Evolutionary conservation across 2,113 vertebrate genomes (phyloP).

Genomic region (Glareola pratincola): DNA sequence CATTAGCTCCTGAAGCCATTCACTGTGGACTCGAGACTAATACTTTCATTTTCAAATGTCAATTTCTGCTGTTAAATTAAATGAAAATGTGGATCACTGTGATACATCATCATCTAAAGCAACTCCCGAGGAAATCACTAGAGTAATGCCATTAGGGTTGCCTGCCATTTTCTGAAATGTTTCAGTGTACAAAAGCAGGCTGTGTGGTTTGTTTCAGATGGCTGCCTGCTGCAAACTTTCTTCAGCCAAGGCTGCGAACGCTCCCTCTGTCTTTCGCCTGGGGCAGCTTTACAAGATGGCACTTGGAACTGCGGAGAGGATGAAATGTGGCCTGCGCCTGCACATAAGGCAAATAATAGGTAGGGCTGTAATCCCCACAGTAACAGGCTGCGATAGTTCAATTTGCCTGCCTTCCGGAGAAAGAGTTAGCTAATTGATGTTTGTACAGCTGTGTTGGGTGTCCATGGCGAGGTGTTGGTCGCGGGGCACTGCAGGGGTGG

Average conservation of each 20-base stretch:
- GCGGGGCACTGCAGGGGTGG: fast-evolving
- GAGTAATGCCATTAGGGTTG: not conserved
- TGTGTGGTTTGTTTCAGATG: not conserved
- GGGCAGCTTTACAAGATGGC: not conserved
- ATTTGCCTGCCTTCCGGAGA: not conserved
- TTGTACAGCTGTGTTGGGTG: not conserved
- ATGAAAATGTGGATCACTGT: constrained; percentile 31
- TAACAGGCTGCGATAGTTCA: not conserved
- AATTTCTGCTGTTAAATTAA: constrained; percentile 50
- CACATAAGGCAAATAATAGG: not conserved
- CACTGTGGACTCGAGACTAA: not conserved
- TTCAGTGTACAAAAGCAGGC: not conserved
- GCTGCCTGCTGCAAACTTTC: not conserved
- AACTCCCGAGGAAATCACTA: constrained; percentile 19
- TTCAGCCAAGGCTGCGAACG: not conserved
- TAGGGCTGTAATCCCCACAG: not conserved
- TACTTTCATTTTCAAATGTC: constrained; percentile 38
- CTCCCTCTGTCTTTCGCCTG: not conserved
- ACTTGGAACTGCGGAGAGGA: not conserved
- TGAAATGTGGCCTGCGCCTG: not conserved
- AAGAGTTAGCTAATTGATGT: not conserved
- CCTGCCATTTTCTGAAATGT: not conserved
- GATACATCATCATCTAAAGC: constrained; percentile 52
- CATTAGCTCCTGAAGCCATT: not conserved
- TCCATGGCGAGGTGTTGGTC: not conserved